Evolutionary conservation across 1,140 invertebrate genomes (phyloP), one percentile per base, ranked within the genome.

Genomic region (Drosophila sulfurigaster): DNA sequence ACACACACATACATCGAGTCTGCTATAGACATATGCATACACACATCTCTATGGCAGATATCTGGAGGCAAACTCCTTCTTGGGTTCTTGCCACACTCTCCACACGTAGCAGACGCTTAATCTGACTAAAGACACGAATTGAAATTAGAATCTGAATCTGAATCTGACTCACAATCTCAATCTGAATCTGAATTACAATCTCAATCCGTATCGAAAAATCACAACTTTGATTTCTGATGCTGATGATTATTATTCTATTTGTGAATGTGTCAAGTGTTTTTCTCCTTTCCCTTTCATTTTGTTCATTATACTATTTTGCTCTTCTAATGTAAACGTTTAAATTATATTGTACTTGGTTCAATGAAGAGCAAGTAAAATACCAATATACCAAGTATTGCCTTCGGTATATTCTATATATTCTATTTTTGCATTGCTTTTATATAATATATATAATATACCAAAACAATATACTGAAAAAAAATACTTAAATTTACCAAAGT

Each of bases 81-180:
- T 45, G 28, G 54, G 4, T 32, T 25, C 15, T 15, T 8, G 15
- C 3, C 35, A 41, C 67, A 70, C 68, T 71, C 68, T 71, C 43
- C 74, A 76, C 72, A 75, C 62, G 74, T 76, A 72, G 67, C 68
- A 15, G 56, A 30, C 46, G 71, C 57, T 54, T 76, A 56, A 66
- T 59, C 71, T 74, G 71, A 32, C 58, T 68, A 74, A 74, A 74
- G 58, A 59, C 52, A 51, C 60, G 60, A 63, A 60, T 60, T 66
- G 43, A 75, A 75, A 75, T 70, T 70, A 75, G 66, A 70, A 75
- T 75, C 58, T 45, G 15, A 51, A 57, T 51, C 62, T 30, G 30
- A 63, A 63, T 51, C 62, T 30, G 30, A 63, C 51, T 51, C 48
- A 30, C n/a, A 54, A 54, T 65, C 63, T 2, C 20, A 64, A 52